Percentiles rank a stretch among this genome's conserved stretches.
Evolutionary conservation across 2,113 vertebrate species (phyloP).

Genomic region (western clawed frog (Xenopus tropicalis)): UCB_Xtro_10.0 CM004450.2:9770501-9771000

Average conservation of each 20-base stretch:
- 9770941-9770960: too few species aligned
- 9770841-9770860: too few species aligned
- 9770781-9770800: neutral
- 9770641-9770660: conserved; percentile 58
- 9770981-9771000: too few species aligned
- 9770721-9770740: conserved; percentile 70
- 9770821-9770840: too few species aligned
- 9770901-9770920: too few species aligned
- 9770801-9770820: neutral
- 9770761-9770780: conserved; percentile 13
- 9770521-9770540: conserved; percentile 65
- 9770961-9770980: too few species aligned
- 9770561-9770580: neutral
- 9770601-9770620: too few species aligned
- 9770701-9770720: conserved; percentile 63
- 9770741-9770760: conserved; percentile 71
- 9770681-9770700: conserved; percentile 68
- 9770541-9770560: conserved; percentile 59
- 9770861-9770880: too few species aligned
- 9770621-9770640: conserved; percentile 61
- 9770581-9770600: too few species aligned
- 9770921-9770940: too few species aligned
- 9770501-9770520: conserved; percentile 59
- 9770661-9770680: conserved; percentile 67
- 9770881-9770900: too few species aligned